Evolutionary conservation across 2,888 invertebrate species (phyloP).

Genomic region (Clepsis dumicolana): DNA sequence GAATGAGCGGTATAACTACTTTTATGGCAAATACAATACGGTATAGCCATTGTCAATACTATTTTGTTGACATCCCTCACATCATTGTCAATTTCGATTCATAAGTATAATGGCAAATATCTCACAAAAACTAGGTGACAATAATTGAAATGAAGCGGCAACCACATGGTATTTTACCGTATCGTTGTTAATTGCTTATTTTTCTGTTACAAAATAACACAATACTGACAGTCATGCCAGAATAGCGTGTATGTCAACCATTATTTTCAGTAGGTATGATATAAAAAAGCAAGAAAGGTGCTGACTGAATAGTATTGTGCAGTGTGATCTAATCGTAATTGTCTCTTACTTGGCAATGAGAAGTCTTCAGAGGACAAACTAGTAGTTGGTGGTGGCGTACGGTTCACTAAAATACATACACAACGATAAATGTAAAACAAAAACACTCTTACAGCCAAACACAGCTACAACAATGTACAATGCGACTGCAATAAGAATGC

Average conservation of each 20-base stretch:
- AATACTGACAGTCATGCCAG: neutral
- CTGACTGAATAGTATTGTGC: neutral
- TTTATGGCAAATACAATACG: too few relatives aligned
- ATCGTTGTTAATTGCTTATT: neutral
- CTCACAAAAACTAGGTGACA: neutral
- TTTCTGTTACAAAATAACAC: neutral
- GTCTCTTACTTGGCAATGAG: conserved; percentile 62
- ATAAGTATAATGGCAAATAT: too few relatives aligned
- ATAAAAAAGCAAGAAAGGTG: conserved; percentile 2
- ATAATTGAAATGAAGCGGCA: neutral
- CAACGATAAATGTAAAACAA: conserved; percentile 11
- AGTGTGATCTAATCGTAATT: neutral
- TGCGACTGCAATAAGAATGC: neutral
- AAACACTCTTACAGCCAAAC: neutral
- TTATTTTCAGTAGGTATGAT: neutral
- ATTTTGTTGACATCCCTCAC: too few relatives aligned
- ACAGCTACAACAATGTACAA: conserved; percentile 12
- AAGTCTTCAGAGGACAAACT: conserved; percentile 78
- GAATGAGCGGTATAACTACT: too few relatives aligned
- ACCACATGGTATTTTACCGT: neutral
- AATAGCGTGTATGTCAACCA: neutral
- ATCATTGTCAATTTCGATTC: too few relatives aligned
- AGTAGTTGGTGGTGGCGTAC: conserved; percentile 81
- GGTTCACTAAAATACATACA: conserved; percentile 65
- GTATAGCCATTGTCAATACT: too few relatives aligned